Percentiles rank a stretch among this genome's conserved stretches.
These are phyloP conservation scores for Guaruba guarouba DNA, from an alignment of 2,113 vertebrate genomes.

Conservation along the genomic window DNA sequence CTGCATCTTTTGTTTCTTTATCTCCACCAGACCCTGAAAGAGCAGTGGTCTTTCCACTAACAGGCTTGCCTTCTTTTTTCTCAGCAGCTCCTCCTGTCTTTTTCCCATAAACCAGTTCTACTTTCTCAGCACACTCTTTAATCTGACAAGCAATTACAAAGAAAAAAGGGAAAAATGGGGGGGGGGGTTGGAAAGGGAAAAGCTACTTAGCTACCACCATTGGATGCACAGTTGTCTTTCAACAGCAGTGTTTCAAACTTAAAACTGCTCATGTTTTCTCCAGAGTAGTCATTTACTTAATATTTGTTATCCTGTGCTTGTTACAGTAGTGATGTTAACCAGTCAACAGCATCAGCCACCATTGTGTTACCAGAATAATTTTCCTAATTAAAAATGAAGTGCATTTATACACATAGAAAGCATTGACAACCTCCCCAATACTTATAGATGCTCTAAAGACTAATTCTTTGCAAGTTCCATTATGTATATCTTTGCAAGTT, in stretches of 20 bases:
- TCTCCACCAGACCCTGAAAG: conserved; percentile 74
- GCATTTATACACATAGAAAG: neutral
- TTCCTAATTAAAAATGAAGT: neutral
- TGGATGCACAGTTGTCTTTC: neutral
- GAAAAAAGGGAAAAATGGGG: too few relatives aligned
- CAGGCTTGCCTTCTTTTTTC: conserved; percentile 79
- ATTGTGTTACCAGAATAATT: neutral
- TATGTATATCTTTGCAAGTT: neutral
- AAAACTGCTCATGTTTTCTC: neutral
- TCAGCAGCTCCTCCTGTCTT: conserved; percentile 74
- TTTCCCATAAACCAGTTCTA: conserved; percentile 85
- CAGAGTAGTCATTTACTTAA: neutral
- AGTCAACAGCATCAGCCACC: neutral
- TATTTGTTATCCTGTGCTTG: neutral
- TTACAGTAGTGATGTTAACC: neutral
- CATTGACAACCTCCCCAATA: rapidly evolving
- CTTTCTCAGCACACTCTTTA: conserved; percentile 94
- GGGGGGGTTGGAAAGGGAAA: rapidly evolving
- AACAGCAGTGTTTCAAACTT: neutral
- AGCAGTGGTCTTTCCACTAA: conserved; percentile 72
- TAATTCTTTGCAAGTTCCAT: neutral
- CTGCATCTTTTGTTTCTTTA: conserved; percentile 74
- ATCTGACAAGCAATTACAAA: conserved; percentile 72
- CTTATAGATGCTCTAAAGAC: neutral
- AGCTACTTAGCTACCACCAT: neutral